Conservation (phyloP, 2,113 vertebrate genomes). For the Poeciliopsis occidentalis region DNA sequence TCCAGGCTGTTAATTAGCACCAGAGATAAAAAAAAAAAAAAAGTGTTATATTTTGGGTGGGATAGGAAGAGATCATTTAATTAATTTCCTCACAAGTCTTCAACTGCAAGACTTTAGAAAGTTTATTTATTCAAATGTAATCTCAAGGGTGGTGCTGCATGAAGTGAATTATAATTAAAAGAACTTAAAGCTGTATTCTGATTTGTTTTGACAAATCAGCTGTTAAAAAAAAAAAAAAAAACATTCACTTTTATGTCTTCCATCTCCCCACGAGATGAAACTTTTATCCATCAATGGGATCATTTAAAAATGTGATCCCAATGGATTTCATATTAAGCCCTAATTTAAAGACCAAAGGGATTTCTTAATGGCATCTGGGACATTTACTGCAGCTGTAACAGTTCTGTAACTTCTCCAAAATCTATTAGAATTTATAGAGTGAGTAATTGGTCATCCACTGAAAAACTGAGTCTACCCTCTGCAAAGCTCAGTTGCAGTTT, state of each 20-base stretch:
- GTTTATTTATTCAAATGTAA: not conserved
- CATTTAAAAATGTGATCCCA: not conserved
- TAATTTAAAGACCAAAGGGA: not conserved
- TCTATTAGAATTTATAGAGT: not conserved
- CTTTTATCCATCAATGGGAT: not conserved
- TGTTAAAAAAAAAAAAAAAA: too few relatives aligned
- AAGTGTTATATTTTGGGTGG: not conserved
- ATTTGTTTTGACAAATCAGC: not conserved
- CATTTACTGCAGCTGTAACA: not conserved
- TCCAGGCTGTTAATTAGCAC: not conserved
- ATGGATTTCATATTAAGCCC: not conserved
- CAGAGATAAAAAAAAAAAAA: not conserved
- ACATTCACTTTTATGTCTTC: not conserved
- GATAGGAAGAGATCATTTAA: not conserved
- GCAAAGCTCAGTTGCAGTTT: not conserved
- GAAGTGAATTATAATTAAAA: too few relatives aligned
- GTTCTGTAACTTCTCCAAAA: not conserved
- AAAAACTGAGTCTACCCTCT: not conserved
- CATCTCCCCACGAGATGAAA: not conserved
- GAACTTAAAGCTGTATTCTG: not conserved
- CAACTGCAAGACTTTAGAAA: not conserved
- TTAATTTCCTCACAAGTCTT: not conserved
- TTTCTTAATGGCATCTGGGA: not conserved
- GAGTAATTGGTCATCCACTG: not conserved
- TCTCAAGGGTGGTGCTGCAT: too few relatives aligned